Evolutionary conservation across 64 coral and sea anemone species (phyloP).

Genomic region (Actinia equina): DNA sequence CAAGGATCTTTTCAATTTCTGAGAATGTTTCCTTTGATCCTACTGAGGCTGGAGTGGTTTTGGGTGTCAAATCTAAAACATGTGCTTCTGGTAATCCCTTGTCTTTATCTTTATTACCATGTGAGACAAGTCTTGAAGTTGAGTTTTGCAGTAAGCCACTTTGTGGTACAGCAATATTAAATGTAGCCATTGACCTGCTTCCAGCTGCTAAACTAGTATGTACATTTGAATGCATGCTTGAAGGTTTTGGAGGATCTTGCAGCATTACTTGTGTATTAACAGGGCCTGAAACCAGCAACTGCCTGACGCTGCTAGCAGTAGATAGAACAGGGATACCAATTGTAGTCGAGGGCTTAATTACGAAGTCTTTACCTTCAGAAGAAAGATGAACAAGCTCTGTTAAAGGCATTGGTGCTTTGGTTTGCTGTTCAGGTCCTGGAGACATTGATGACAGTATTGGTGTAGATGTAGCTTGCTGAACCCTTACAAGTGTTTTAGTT

Average conservation of each 20-base stretch:
- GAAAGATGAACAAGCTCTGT: not conserved
- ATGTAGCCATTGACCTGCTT: not conserved
- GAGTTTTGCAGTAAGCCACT: not conserved
- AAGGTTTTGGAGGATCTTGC: not conserved
- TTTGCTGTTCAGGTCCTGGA: not conserved
- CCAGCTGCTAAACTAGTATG: not conserved
- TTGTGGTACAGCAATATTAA: not conserved
- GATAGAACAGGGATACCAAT: not conserved
- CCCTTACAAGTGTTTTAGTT: not conserved
- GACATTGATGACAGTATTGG: not conserved
- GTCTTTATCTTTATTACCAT: not conserved
- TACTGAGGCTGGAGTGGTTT: not conserved
- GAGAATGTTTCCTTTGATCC: constrained; percentile 10
- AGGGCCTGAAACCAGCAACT: not conserved
- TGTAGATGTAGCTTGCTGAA: not conserved
- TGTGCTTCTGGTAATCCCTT: not conserved
- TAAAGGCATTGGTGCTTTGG: not conserved
- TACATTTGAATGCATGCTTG: not conserved
- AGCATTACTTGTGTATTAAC: not conserved
- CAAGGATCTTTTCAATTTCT: constrained; percentile 9
- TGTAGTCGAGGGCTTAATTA: not conserved
- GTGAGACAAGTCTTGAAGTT: not conserved
- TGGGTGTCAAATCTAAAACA: not conserved
- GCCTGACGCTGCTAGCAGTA: not conserved
- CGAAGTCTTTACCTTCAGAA: not conserved